These are phyloP conservation scores for Pelmatolapia mariae DNA, from an alignment of 2,113 vertebrate genomes.

Conservation along the genomic window DNA sequence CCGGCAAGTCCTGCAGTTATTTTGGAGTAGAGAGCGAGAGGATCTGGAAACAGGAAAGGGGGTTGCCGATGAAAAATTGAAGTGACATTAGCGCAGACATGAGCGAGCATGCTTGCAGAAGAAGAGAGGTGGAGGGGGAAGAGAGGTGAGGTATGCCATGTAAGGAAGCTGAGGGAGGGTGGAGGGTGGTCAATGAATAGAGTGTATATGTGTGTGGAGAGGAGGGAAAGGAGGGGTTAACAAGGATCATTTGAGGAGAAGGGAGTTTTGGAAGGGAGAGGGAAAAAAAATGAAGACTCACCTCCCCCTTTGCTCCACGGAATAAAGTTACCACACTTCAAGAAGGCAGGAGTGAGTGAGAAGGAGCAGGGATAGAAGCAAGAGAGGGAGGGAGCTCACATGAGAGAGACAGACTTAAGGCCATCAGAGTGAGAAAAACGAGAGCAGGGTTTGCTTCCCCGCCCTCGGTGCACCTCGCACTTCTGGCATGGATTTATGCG, in stretches of 20 bases:
- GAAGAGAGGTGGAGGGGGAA: slow-evolving; percentile 25
- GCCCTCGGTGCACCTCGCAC: slow-evolving; percentile 11
- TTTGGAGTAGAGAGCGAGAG: neutral
- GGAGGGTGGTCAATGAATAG: slow-evolving; percentile 48
- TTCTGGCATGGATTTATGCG: slow-evolving; percentile 52
- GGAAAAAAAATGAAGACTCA: slow-evolving; percentile 29
- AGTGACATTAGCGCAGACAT: slow-evolving; percentile 63
- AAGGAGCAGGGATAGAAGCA: neutral
- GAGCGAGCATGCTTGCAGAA: slow-evolving; percentile 49
- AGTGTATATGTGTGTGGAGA: slow-evolving; percentile 5
- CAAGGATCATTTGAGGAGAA: slow-evolving; percentile 54
- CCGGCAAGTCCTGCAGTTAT: slow-evolving; percentile 12
- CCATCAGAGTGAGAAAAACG: slow-evolving; percentile 28
- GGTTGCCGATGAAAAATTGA: slow-evolving; percentile 63
- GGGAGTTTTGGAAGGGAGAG: slow-evolving; percentile 9
- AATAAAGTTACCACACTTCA: slow-evolving; percentile 56
- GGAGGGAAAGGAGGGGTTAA: slow-evolving; percentile 38
- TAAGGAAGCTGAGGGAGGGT: slow-evolving; percentile 9
- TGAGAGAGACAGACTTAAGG: slow-evolving; percentile 35
- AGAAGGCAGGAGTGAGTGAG: slow-evolving; percentile 19
- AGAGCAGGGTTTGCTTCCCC: neutral
- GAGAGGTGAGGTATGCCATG: slow-evolving; percentile 53
- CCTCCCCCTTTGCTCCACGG: slow-evolving; percentile 10
- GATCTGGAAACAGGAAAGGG: slow-evolving; percentile 47
- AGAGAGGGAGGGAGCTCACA: slow-evolving; percentile 24